These are phyloP conservation scores for Acanthiza pusilla DNA, from an alignment of 2,797 vertebrate species.

Conservation along the genomic window DNA sequence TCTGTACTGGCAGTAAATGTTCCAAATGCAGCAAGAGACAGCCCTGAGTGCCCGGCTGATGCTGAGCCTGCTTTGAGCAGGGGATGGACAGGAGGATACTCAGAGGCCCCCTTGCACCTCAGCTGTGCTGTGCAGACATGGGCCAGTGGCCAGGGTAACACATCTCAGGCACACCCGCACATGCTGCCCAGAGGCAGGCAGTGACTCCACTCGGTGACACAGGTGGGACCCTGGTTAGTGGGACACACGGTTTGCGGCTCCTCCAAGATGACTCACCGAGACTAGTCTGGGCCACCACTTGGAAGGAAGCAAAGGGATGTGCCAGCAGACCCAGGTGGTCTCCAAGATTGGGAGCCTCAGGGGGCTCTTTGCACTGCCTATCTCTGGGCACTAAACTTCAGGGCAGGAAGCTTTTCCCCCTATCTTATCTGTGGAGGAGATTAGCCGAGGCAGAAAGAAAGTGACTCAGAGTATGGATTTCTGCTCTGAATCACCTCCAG, in stretches of 20 bases:
- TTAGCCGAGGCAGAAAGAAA: neutral
- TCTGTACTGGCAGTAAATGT: neutral
- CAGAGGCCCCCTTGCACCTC: neutral
- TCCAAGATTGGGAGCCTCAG: neutral
- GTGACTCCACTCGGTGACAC: neutral
- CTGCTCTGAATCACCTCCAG: neutral
- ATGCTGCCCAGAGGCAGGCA: neutral
- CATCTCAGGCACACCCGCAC: neutral
- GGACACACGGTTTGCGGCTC: neutral
- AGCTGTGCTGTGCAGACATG: rapidly evolving
- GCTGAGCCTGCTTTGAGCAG: neutral
- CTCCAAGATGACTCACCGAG: neutral
- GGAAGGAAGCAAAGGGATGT: neutral
- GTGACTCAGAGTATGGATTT: neutral
- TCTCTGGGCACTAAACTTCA: neutral
- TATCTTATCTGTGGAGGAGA: neutral
- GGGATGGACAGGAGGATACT: neutral
- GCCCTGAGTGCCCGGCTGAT: neutral
- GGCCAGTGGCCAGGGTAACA: neutral
- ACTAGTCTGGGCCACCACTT: neutral
- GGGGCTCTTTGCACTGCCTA: neutral
- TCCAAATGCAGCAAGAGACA: neutral
- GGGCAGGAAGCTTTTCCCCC: neutral
- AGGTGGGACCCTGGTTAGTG: neutral
- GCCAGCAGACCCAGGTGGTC: neutral